These are phyloP conservation scores for Tursiops truncatus DNA, from an alignment of 2,113 vertebrate genomes.

Conservation along the genomic window DNA sequence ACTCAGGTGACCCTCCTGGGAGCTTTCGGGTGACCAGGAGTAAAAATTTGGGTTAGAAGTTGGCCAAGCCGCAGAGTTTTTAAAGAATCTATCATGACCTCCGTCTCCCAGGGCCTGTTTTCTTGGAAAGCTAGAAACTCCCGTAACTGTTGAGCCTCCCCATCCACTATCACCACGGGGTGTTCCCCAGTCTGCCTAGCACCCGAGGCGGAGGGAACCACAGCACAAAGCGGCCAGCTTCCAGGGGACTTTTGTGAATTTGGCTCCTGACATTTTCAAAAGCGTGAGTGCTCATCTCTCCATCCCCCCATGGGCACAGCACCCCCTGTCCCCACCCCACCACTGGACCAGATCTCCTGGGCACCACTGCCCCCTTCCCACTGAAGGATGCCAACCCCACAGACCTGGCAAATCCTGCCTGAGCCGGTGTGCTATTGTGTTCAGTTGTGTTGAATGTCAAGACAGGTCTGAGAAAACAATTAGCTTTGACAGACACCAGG, in stretches of 20 bases:
- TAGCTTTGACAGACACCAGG: constrained; percentile 26
- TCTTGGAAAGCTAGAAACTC: background rate
- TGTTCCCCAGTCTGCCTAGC: rapidly evolving
- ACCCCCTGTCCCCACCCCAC: rapidly evolving
- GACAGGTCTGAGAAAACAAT: constrained; percentile 24
- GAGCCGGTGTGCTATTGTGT: background rate
- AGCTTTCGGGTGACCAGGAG: background rate
- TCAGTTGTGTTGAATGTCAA: constrained; percentile 22
- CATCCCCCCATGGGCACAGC: background rate
- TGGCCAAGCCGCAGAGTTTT: background rate
- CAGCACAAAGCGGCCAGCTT: too few species aligned
- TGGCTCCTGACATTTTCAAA: background rate
- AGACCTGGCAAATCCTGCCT: background rate
- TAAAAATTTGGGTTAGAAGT: background rate
- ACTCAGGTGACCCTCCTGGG: background rate
- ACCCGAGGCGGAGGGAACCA: background rate
- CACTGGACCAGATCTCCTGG: background rate
- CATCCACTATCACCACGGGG: rapidly evolving
- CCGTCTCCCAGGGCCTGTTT: background rate
- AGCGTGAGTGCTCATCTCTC: background rate
- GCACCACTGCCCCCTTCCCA: too few species aligned
- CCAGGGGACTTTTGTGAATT: background rate
- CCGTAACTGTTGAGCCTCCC: rapidly evolving
- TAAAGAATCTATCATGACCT: background rate
- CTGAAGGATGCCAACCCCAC: background rate